phyloP scores from a whole-genome alignment of 1,140 invertebrate species.

The Drosophila punjabiensis region DNA sequence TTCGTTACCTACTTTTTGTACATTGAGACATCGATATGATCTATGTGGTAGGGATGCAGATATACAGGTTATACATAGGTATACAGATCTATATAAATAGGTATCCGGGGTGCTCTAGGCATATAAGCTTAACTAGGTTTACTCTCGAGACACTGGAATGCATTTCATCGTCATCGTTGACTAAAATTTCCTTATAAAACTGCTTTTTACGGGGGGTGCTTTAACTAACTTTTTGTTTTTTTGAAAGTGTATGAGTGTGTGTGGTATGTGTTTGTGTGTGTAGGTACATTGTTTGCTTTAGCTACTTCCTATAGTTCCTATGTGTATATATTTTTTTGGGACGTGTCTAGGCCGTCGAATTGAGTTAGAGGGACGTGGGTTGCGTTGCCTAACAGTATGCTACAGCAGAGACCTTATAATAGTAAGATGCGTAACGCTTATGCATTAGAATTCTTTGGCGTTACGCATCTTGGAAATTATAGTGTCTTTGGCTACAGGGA shows the following conservation, averaged over 20 bases:
- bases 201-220: constrained; percentile 28
- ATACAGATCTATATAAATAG: constrained; percentile 59
- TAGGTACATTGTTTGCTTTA: constrained; percentile 70
- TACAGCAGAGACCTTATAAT: constrained; percentile 3
- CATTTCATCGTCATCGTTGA: constrained; percentile 61
- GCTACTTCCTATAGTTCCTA: constrained; percentile 42
- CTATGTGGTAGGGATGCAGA: constrained; percentile 47
- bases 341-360: constrained; percentile 30
- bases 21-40: constrained; percentile 75
- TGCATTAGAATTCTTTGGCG: not conserved
- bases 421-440: not conserved
- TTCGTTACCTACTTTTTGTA: constrained; percentile 69
- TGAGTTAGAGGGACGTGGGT: constrained; percentile 32
- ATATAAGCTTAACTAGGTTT: constrained; percentile 64
- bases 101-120: constrained; percentile 55
- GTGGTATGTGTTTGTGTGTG: constrained; percentile 26
- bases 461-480: not conserved
- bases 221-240: constrained; percentile 45
- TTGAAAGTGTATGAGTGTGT: constrained; percentile 27
- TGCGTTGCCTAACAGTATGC: constrained; percentile 38
- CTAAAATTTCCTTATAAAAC: constrained; percentile 81
- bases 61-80: constrained; percentile 28
- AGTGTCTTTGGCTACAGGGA: constrained; percentile 3
- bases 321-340: constrained; percentile 12
- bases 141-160: constrained; percentile 78